Conservation (phyloP, 2,888 invertebrate genomes). For the Phytoseiulus persimilis region DNA sequence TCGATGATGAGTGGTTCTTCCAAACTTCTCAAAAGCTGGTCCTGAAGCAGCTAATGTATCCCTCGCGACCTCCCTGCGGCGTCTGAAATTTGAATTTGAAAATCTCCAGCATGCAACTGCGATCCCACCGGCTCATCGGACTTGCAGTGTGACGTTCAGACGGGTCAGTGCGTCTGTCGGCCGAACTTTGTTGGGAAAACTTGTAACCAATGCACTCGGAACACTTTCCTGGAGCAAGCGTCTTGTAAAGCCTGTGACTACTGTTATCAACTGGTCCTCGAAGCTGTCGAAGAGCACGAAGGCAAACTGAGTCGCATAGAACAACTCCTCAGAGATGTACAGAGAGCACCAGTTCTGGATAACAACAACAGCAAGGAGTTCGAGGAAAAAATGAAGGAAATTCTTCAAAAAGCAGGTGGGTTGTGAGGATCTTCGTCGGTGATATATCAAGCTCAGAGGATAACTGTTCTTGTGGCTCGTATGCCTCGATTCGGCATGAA, state of each 20-base stretch:
- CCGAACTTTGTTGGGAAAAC: slow-evolving; percentile 73
- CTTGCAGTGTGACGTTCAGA: slow-evolving; percentile 70
- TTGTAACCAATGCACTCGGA: slow-evolving; percentile 93
- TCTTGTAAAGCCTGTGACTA: slow-evolving; percentile 69
- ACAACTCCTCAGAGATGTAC: slow-evolving; percentile 71
- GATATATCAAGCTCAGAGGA: too few species aligned
- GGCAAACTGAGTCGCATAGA: slow-evolving; percentile 65
- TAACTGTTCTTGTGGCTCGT: too few species aligned
- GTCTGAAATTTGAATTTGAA: not conserved
- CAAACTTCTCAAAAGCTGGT: too few species aligned
- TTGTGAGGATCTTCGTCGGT: not conserved
- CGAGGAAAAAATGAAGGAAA: slow-evolving; percentile 67
- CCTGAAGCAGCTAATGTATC: too few species aligned
- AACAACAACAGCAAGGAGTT: slow-evolving; percentile 84
- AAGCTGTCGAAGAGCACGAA: slow-evolving; percentile 69
- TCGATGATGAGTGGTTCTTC: too few species aligned
- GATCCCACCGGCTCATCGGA: slow-evolving; percentile 78
- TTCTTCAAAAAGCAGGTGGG: slow-evolving; percentile 49
- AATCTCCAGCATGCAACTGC: slow-evolving; percentile 66
- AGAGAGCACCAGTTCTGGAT: slow-evolving; percentile 81
- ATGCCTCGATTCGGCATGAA: too few species aligned
- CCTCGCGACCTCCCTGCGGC: too few species aligned
- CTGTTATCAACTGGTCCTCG: slow-evolving; percentile 88
- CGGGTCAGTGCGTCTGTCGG: slow-evolving; percentile 66
- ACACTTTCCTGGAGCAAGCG: slow-evolving; percentile 85